Conservation (phyloP, 2,888 invertebrate genomes). For the Oeneis ivallda region DNA sequence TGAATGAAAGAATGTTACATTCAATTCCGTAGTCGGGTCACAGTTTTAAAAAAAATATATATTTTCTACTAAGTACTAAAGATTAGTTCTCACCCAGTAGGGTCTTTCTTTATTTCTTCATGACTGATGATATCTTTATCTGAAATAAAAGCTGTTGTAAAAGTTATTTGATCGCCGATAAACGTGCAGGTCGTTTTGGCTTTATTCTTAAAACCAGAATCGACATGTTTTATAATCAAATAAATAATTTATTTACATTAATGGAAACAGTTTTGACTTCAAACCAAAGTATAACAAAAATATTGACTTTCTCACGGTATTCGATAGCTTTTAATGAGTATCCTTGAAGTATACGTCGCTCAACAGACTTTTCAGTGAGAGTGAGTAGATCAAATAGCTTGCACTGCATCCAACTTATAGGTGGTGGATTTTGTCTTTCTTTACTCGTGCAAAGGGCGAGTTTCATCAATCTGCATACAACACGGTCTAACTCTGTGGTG, state of each 20-base stretch:
- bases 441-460: conserved; percentile 57
- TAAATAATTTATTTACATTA: not conserved
- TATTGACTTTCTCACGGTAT: conserved; percentile 48
- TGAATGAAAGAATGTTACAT: too few species aligned
- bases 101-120: conserved; percentile 17
- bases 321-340: conserved; percentile 51
- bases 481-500: conserved; percentile 59
- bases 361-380: conserved; percentile 67
- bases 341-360: conserved; percentile 56
- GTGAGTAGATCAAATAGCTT: conserved; percentile 67
- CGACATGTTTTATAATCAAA: not conserved
- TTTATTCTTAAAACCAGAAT: not conserved
- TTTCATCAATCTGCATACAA: conserved; percentile 68
- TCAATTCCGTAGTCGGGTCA: too few species aligned
- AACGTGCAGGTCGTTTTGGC: not conserved
- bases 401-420: conserved; percentile 65
- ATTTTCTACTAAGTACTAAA: too few species aligned
- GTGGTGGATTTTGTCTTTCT: conserved; percentile 50
- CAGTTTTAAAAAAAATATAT: too few species aligned
- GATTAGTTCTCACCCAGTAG: conserved; percentile 48
- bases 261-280: not conserved
- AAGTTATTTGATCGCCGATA: not conserved
- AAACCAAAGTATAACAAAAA: not conserved
- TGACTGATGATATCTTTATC: conserved; percentile 29
- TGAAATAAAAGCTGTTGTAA: conserved; percentile 6